phyloP scores from a whole-genome alignment of 2,797 vertebrate species.

The Carcharodon carcharias region DNA sequence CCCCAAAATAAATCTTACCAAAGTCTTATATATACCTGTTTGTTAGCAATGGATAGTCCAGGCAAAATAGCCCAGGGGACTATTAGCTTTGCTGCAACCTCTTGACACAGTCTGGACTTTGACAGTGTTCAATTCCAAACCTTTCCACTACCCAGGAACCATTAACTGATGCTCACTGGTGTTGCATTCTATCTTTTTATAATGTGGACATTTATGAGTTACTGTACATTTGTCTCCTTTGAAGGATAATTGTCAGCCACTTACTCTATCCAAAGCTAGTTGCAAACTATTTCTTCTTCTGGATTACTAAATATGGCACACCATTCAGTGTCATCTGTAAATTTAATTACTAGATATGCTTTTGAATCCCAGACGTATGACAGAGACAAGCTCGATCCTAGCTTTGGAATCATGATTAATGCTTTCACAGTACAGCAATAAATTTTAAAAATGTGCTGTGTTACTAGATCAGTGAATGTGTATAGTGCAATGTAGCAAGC shows the following conservation, averaged over 20 bases:
- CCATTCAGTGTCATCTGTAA: background rate
- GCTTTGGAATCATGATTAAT: background rate
- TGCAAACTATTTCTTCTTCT: background rate
- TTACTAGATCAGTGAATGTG: background rate
- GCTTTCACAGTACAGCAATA: background rate
- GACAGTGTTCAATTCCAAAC: background rate
- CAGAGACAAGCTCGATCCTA: background rate
- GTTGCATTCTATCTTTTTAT: background rate
- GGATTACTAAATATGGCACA: background rate
- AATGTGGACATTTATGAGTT: background rate
- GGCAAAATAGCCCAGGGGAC: background rate
- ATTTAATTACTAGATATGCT: background rate
- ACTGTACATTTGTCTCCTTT: background rate
- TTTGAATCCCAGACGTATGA: background rate
- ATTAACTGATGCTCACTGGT: background rate
- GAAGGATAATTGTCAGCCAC: background rate
- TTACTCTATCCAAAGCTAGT: background rate
- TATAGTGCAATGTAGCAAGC: background rate
- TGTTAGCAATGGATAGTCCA: background rate
- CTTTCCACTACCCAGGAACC: background rate
- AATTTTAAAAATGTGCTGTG: background rate
- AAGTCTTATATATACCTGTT: background rate
- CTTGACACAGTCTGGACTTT: background rate
- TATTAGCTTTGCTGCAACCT: background rate
- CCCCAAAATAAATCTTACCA: background rate